Evolutionary conservation across 1,140 invertebrate genomes (phyloP), one percentile per base, ranked within the genome.

Genomic region (Drosophila obscura): DNA sequence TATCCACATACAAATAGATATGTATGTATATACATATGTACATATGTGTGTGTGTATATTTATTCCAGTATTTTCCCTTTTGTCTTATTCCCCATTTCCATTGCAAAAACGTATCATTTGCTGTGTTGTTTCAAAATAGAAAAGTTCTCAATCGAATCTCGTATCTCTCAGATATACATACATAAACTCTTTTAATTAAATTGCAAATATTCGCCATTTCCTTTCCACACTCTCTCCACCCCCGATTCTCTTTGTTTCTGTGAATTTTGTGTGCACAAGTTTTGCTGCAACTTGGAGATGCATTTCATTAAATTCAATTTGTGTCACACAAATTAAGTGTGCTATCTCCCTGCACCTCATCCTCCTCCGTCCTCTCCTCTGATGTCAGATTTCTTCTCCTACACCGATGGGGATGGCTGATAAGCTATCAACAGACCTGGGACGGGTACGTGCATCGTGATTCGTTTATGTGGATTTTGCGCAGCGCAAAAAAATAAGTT

Each of bases 261-360:
- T 44, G 35, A 46, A 22, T 63, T 65, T 62, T 22, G 39, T 65
- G 61, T 65, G 57, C 62, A 62, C 41, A 62, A 68, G 50, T 68
- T 67, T 69, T 49, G 41, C 45, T 39, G 19, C 68, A 60, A 59
- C 46, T 49, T 28, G 67, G 59, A 52, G 57, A 73, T 73, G 71
- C 72, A 74, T 74, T 74, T 55, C 44, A 74, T 74, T 74, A 74
- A 74, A 74, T 74, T 74, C 72, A 74, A 74, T 69, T 75, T 74
- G 72, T 66, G 66, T 74, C 61, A n/a, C n/a, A n/a, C n/a, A n/a
- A 66, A 66, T 75, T 65, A 58, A 58, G 72, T 58, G 35, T 56
- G 31, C 11, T 56, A 28, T 13, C 15, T 44, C 13, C 24, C 5
- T 28, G 35, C 11, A 13, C 4, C 4, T 39, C 35, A 9, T 39